Evolutionary conservation across 2,113 vertebrate species (phyloP), one percentile per base, ranked within the genome.

Genomic region (Furnarius figulus): DNA sequence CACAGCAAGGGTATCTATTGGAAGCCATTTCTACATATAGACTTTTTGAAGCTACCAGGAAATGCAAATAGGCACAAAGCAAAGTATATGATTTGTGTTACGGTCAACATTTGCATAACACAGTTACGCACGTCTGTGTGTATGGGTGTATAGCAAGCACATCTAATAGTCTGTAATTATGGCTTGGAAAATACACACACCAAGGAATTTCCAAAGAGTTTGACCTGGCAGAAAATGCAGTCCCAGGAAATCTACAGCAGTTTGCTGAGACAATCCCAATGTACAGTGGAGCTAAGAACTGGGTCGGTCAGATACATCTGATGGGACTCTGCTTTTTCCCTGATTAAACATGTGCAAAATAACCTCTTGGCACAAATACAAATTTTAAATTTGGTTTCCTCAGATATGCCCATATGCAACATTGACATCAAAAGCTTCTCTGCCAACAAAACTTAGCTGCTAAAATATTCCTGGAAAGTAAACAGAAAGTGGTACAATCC

Each of bases 141-240:
- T 20, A 94, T 91, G 91, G 86, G 92, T 77, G 89, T 86, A 94
- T 2, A 96, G 73, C 90, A 80, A 95, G 89, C 71, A 70, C 78
- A 59, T 44, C 84, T 96, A 95, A 94, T 90, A 91, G 68, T 21
- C 90, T 96, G 66, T 96, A 96, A 96, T 97, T 97, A 97, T 65
- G 71, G 58, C 79, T 89, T 95, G 94, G 93, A 97, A 97, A 95
- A 96, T 37, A 93, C 62, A 88, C 30, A 82, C 80, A 93, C 81
- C 70, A 97, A 96, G 78, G 91, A 92, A 96, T 97, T 97, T 97
- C 89, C 92, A 94, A 87, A 96, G 90, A 87, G 85, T 62, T 81
- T 95, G 87, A 95, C 88, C 73, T 89, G 80, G 88, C 92, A 97
- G 88, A 95, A 97, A 87, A 93, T 58, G 40, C 42, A 74, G 5